These are phyloP conservation scores for Lepidurus apus DNA, from an alignment of 1,140 invertebrate genomes.

Conservation along the genomic window DNA sequence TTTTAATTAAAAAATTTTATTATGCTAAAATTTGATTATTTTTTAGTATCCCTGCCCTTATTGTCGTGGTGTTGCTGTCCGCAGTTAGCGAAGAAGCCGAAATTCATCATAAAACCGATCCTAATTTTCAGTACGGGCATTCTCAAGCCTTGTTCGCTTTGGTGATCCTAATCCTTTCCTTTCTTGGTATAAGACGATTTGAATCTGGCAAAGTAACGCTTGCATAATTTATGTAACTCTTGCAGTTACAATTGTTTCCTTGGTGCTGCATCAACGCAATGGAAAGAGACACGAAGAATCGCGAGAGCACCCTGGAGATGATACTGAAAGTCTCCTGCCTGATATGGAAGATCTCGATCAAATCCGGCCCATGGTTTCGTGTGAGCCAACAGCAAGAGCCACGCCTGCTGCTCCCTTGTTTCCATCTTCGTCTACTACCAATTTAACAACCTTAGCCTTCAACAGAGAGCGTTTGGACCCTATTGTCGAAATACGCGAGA, in stretches of 20 bases:
- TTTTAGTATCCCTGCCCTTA: conserved; percentile 51
- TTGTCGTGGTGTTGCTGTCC: conserved; percentile 53
- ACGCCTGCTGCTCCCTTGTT: not conserved
- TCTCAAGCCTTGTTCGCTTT: conserved; percentile 63
- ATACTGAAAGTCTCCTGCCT: conserved; percentile 11
- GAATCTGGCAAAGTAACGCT: conserved; percentile 33
- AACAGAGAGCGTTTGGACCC: not conserved
- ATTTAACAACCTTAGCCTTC: not conserved
- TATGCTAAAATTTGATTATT: conserved; percentile 31
- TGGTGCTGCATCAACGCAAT: conserved; percentile 69
- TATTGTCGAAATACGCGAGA: not conserved
- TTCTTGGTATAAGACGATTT: conserved; percentile 52
- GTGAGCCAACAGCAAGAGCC: not conserved
- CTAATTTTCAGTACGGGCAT: conserved; percentile 73
- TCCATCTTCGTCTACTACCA: not conserved
- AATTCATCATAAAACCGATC: conserved; percentile 56
- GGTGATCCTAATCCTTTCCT: conserved; percentile 58
- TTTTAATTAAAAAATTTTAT: not conserved
- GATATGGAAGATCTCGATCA: conserved; percentile 18
- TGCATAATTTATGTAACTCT: conserved; percentile 32
- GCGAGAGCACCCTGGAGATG: conserved; percentile 41
- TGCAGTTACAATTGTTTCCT: conserved; percentile 62
- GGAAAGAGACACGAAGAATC: conserved; percentile 51
- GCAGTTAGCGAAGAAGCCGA: conserved; percentile 47
- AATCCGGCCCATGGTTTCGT: not conserved